Base-by-base conservation (phyloP, 2,888 invertebrate species). In the Thera obeliscata region DNA sequence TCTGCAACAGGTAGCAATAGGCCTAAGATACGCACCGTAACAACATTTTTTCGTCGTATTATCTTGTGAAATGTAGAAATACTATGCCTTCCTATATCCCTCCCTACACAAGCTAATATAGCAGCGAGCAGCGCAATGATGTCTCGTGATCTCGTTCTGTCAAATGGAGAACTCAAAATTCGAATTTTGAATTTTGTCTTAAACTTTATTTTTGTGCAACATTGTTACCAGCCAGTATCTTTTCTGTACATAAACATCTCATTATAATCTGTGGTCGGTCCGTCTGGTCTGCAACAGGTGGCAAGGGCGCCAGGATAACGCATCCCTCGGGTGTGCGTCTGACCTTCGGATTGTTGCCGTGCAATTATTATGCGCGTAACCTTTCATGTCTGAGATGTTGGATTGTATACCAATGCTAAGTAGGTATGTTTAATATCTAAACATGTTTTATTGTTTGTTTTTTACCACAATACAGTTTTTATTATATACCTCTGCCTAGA, bases 321-420 rank as follows among this genome's bases (percentile, higher is more conserved):
- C 71, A 77, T 77, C 79, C 73, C 78, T 41, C 49, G 76, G 73
- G 77, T 73, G 61, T 67, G 66, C 70, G 76, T 76, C 76, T 76
- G 80, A 79, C 83, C 83, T 81, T 80, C 78, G 74, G 66, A 71
- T 75, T 76, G 76, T 76, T 75, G 75, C 72, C 72, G 50, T 61
- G 64, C 56, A 67, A 61, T 69, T 64, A 66, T 52, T 65, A 57
- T 43, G 64, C 64, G 66, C 64, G 9, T 57, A 61, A 60, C 50
- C 66, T 56, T 66, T 48, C 9, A 36, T 58, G 61, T 66, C 61
- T 66, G 61, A 46, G 61, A 64, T 12, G 52, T 46, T 49, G 52
- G 2, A 52, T 52, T 52, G 33, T 12, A 3, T 5, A 49, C 2
- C 7, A 8, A 46, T 49, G 49, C 49, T n/a, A 48, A n/a, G n/a